phyloP scores from a whole-genome alignment of 2,113 vertebrate species.

The Glaucidium brasilianum region DNA sequence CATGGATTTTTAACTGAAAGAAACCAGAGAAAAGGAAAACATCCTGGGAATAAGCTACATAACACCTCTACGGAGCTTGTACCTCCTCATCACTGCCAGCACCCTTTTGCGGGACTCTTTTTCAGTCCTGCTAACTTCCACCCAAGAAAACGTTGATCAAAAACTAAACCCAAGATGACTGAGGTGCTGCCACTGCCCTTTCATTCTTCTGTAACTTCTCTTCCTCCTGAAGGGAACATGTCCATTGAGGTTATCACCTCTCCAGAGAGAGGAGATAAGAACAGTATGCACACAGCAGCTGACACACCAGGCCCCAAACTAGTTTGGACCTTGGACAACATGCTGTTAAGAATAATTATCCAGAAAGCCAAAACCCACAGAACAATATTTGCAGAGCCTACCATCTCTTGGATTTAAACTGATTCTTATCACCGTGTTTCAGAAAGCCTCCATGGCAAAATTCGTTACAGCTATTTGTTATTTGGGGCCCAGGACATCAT shows the following conservation, averaged over 20 bases:
- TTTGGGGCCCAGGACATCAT: neutral
- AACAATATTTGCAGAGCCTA: neutral
- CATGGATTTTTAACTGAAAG: neutral
- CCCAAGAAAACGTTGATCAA: neutral
- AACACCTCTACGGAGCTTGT: neutral
- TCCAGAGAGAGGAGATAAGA: neutral
- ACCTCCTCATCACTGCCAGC: neutral
- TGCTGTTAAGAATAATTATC: neutral
- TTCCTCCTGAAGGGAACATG: neutral
- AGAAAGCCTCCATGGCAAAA: neutral
- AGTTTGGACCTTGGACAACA: rapidly evolving
- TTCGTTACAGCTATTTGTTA: neutral
- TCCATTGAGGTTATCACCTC: neutral
- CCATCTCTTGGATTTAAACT: neutral
- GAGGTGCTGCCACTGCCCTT: neutral
- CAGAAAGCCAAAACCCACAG: neutral
- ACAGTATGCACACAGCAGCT: neutral
- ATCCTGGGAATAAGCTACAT: neutral
- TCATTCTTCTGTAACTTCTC: neutral
- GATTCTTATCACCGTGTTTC: neutral
- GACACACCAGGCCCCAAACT: no score
- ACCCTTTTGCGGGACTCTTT: neutral
- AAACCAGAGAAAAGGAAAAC: neutral
- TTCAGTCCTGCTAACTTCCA: neutral
- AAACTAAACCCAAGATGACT: neutral